phyloP scores from a whole-genome alignment of 2,797 vertebrate genomes.

The Falco berigora region DNA sequence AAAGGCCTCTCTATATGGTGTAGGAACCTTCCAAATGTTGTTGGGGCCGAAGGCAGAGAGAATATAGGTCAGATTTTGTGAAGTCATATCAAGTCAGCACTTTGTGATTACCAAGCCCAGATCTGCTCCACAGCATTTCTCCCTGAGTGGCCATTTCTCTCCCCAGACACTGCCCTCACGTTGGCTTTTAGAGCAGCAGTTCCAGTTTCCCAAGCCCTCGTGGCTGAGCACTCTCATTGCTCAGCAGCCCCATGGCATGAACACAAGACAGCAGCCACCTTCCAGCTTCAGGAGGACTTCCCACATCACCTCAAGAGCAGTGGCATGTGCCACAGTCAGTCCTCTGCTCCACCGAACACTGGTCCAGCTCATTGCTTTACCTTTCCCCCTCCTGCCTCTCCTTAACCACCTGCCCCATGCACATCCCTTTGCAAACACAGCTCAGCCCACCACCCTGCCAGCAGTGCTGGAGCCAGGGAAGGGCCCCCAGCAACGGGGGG shows the following conservation, averaged over 20 bases:
- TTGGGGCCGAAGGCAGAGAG: neutral
- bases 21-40: neutral
- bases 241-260: neutral
- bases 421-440: neutral
- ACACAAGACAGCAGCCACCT: neutral
- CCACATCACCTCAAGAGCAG: neutral
- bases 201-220: neutral
- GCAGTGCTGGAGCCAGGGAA: neutral
- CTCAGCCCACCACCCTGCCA: neutral
- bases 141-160: neutral
- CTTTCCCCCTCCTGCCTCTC: neutral
- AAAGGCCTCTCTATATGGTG: neutral
- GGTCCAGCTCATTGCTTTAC: neutral
- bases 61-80: neutral
- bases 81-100: neutral
- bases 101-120: neutral
- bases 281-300: neutral
- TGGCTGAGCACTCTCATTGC: neutral
- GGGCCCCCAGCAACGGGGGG: fast-evolving
- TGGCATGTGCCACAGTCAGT: neutral
- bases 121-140: neutral
- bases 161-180: neutral
- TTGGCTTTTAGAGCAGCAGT: neutral
- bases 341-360: neutral
- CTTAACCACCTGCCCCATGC: neutral